Percentiles rank a stretch among this genome's conserved stretches.
Evolutionary conservation across 2,113 vertebrate species (phyloP).

Genomic region (Orthonyx spaldingii): DNA sequence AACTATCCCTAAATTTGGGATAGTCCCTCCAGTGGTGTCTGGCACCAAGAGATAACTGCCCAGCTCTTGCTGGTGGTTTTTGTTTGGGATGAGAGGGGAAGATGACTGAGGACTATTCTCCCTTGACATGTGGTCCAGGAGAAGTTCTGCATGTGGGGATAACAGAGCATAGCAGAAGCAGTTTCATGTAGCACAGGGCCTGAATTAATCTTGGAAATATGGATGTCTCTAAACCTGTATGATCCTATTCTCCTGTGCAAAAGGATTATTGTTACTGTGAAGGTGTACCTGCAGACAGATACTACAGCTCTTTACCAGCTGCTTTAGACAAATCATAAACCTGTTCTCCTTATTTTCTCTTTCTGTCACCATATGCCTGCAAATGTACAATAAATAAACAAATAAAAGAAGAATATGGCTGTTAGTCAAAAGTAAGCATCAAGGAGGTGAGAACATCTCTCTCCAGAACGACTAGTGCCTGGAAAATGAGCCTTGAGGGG

Average conservation of each 20-base stretch:
- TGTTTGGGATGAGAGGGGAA: background rate
- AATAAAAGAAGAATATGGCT: conserved; percentile 16
- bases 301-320: background rate
- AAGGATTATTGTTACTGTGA: background rate
- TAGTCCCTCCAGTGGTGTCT: background rate
- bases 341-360: background rate
- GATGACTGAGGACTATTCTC: background rate
- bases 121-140: background rate
- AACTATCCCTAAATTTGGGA: background rate
- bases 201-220: background rate
- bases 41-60: background rate
- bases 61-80: background rate
- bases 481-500: conserved; percentile 41
- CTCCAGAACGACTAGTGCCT: background rate
- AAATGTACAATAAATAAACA: conserved; percentile 39
- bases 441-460: conserved; percentile 20
- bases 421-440: conserved; percentile 36
- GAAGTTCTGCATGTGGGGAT: background rate
- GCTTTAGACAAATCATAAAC: conserved; percentile 12
- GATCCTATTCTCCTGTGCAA: background rate
- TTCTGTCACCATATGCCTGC: background rate
- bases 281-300: background rate
- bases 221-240: background rate
- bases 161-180: background rate
- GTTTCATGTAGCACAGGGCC: background rate